These are phyloP conservation scores for Chrysocyon brachyurus DNA, from an alignment of 2,797 vertebrate species.

Conservation along the genomic window DNA sequence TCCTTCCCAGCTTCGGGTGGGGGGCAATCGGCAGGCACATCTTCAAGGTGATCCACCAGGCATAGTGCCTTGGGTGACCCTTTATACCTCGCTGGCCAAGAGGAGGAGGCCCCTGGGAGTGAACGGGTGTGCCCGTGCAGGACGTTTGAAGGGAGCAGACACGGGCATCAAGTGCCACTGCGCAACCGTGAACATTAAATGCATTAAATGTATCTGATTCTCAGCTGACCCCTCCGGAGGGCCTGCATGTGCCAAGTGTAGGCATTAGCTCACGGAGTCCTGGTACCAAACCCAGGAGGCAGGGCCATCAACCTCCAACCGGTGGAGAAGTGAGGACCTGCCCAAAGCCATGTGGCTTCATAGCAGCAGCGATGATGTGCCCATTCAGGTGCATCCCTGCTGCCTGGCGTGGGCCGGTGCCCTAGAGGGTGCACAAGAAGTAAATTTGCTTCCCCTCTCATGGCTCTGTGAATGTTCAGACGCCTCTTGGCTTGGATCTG, in stretches of 20 bases:
- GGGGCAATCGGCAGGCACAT: not conserved
- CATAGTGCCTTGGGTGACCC: not conserved
- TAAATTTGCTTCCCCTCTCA: accelerated
- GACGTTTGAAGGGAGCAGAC: not conserved
- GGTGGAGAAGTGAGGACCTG: accelerated
- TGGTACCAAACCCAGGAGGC: accelerated
- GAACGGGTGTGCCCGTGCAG: not conserved
- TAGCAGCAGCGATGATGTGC: accelerated
- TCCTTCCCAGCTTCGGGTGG: not conserved
- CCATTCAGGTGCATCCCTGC: too few species aligned
- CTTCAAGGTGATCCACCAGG: not conserved
- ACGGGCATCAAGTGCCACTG: not conserved
- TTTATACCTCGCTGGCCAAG: not conserved
- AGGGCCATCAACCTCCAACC: accelerated
- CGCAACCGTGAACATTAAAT: not conserved
- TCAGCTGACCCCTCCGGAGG: not conserved
- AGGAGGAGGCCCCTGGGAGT: constrained; percentile 48
- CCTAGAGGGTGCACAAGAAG: not conserved
- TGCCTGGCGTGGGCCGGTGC: accelerated
- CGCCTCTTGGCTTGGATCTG: accelerated
- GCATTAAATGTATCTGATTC: accelerated
- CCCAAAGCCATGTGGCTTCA: accelerated
- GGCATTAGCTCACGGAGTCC: not conserved
- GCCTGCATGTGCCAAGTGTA: accelerated
- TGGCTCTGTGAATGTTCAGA: accelerated